These are phyloP conservation scores for Thelaira solivaga DNA, from an alignment of 2,888 invertebrate species.

Conservation along the genomic window DNA sequence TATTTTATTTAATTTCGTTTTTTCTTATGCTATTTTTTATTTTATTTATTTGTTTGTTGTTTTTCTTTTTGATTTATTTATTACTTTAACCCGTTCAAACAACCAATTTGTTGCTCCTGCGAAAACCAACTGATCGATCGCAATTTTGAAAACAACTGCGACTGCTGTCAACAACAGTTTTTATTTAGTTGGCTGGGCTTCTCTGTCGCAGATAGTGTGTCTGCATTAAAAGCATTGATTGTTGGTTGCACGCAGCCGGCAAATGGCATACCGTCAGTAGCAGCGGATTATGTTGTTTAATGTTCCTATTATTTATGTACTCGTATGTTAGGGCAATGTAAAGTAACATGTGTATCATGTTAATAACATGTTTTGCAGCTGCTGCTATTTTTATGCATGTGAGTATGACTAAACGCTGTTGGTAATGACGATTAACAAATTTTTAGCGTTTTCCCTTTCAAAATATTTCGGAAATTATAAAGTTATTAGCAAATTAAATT, in stretches of 20 bases:
- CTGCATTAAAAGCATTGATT: conserved; percentile 17
- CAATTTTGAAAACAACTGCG: conserved; percentile 59
- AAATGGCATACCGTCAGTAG: neutral
- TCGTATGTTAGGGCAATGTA: conserved; percentile 12
- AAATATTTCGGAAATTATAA: neutral
- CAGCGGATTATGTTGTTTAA: conserved; percentile 30
- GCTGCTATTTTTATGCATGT: neutral
- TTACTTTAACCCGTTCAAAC: conserved; percentile 51
- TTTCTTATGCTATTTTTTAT: neutral
- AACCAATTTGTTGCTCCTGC: conserved; percentile 62
- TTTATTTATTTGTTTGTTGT: conserved; percentile 17
- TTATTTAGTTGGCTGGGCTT: conserved; percentile 41
- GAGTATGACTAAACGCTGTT: neutral
- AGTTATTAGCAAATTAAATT: no score
- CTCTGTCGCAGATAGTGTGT: conserved; percentile 20
- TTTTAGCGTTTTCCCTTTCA: neutral
- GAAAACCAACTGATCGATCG: conserved; percentile 63
- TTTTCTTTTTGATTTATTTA: conserved; percentile 5
- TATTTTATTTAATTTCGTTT: neutral
- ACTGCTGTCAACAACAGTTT: conserved; percentile 57
- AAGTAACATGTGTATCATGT: conserved; percentile 20
- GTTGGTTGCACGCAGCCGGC: conserved; percentile 30
- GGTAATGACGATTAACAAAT: neutral
- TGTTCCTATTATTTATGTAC: conserved; percentile 32
- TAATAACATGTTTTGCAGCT: conserved; percentile 9